A percentile compares a stretch with the other conserved stretches of the same genome.
Evolutionary conservation across 2,797 vertebrate species (phyloP).

Genomic region (Microctenopoma stevenorrisi): DNA sequence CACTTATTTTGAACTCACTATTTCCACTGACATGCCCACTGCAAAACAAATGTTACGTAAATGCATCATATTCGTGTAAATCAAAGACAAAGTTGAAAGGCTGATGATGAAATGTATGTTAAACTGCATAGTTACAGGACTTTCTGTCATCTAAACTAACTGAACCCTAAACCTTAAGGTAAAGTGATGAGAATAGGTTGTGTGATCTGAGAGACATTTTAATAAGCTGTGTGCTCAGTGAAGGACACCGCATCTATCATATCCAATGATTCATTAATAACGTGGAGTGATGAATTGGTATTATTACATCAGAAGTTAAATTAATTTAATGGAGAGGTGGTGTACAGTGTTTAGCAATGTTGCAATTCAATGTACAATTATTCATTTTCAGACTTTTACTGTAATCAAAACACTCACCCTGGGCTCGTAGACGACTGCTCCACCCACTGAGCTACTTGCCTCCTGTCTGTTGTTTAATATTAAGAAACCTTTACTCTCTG

Average conservation of each 20-base stretch:
- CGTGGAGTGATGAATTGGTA: conserved; percentile 12
- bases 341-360: not conserved
- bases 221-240: conserved; percentile 25
- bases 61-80: conserved; percentile 8
- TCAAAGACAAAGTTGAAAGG: conserved; percentile 27
- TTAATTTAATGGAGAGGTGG: not conserved
- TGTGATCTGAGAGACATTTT: conserved; percentile 28
- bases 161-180: too few species aligned
- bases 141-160: conserved; percentile 25
- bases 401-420: too few species aligned
- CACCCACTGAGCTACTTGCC: too few species aligned
- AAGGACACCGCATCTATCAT: conserved; percentile 23
- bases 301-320: conserved; percentile 3
- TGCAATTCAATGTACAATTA: too few species aligned
- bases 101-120: too few species aligned
- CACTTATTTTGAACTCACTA: too few species aligned
- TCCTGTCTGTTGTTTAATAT: too few species aligned
- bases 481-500: too few species aligned
- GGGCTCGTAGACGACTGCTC: too few species aligned
- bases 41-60: not conserved
- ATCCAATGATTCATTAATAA: conserved; percentile 9
- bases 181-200: conserved; percentile 38
- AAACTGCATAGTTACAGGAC: conserved; percentile 8
- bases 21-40: not conserved
- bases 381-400: too few species aligned